phyloP scores from a whole-genome alignment of 2,113 vertebrate genomes.

The Charadrius vociferus region DNA sequence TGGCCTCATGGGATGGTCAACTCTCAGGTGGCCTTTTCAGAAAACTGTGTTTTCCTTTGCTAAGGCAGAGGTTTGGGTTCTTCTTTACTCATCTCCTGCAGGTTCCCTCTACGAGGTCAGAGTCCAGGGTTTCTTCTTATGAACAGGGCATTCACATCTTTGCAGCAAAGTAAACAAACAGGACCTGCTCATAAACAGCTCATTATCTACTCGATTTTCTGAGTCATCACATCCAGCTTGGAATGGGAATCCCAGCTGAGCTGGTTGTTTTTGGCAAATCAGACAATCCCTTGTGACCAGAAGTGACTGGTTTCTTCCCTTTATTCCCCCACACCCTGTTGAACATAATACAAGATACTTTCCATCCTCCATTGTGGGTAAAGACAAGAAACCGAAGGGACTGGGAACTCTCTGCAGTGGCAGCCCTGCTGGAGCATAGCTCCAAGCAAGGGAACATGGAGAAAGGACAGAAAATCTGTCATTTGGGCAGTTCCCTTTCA shows the following conservation, averaged over 20 bases:
- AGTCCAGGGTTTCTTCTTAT: neutral
- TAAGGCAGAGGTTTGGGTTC: neutral
- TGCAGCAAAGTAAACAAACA: slow-evolving; percentile 30
- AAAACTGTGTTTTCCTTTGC: neutral
- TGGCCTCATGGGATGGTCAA: accelerated
- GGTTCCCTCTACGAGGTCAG: neutral
- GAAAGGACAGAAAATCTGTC: neutral
- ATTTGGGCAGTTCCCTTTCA: neutral
- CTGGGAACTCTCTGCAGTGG: neutral
- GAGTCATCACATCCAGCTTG: slow-evolving; percentile 23
- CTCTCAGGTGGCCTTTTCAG: neutral
- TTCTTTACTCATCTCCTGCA: neutral
- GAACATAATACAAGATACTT: slow-evolving; percentile 11
- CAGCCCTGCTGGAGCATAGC: neutral
- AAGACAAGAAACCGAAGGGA: slow-evolving; percentile 11
- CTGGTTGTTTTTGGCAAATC: slow-evolving; percentile 28
- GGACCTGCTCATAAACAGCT: slow-evolving; percentile 31
- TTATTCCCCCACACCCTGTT: neutral
- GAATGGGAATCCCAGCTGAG: neutral
- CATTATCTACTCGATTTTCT: slow-evolving; percentile 40
- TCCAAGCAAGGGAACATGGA: neutral
- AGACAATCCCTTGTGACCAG: neutral
- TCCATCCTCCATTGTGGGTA: neutral
- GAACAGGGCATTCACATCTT: neutral
- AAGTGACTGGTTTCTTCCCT: slow-evolving; percentile 30